These are phyloP conservation scores for Drosophila oshimai DNA, from an alignment of 1,140 invertebrate genomes.

Conservation along the genomic window DNA sequence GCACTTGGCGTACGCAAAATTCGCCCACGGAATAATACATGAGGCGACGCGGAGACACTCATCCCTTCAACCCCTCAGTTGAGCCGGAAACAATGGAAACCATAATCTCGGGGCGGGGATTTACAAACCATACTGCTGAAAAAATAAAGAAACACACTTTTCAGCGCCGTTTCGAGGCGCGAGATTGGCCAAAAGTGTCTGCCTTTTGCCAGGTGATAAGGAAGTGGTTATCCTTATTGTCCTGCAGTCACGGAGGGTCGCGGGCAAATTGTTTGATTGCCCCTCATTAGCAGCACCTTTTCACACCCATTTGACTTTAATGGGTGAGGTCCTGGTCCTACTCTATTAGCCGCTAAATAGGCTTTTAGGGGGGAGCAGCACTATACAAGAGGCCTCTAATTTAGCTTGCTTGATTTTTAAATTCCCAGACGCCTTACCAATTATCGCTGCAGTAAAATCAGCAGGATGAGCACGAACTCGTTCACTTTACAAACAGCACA, in stretches of 20 bases:
- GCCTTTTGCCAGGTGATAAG: slow-evolving; percentile 29
- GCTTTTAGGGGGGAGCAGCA: not conserved
- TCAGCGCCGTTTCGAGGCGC: slow-evolving; percentile 9
- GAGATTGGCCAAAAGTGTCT: slow-evolving; percentile 7
- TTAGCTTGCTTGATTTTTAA: not conserved
- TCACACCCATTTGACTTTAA: not conserved
- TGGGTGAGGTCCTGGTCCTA: not conserved
- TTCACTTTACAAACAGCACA: not conserved
- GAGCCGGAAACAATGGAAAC: slow-evolving; percentile 44
- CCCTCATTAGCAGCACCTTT: slow-evolving; percentile 44
- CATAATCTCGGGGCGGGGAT: slow-evolving; percentile 2
- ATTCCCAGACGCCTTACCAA: slow-evolving; percentile 1
- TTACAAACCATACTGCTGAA: not conserved
- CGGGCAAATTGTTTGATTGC: slow-evolving; percentile 48
- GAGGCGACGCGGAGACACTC: slow-evolving; percentile 27
- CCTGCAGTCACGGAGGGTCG: slow-evolving; percentile 16
- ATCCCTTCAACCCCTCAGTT: slow-evolving; percentile 49
- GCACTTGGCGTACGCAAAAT: slow-evolving; percentile 60
- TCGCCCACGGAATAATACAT: slow-evolving; percentile 70
- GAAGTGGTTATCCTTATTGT: slow-evolving; percentile 48
- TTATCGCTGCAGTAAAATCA: slow-evolving; percentile 23
- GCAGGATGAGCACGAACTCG: not conserved
- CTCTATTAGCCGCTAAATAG: slow-evolving; percentile 27
- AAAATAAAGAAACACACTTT: slow-evolving; percentile 41
- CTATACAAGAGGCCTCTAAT: not conserved